Conservation (phyloP, 2,113 vertebrate species). For the Pithys albifrons region DNA sequence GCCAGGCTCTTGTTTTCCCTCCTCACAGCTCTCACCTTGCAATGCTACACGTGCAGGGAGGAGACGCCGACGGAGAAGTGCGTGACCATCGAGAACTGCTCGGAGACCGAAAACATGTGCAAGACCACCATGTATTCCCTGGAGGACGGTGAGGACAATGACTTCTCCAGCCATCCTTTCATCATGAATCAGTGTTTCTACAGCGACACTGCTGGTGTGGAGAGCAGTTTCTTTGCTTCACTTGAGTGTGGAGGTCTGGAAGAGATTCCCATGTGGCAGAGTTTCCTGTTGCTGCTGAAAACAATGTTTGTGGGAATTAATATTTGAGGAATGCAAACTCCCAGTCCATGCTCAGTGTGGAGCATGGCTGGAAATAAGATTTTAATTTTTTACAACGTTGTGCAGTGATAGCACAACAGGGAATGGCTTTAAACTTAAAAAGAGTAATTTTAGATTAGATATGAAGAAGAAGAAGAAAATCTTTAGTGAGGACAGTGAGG, state of each 20-base stretch:
- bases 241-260: not conserved
- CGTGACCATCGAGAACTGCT: not conserved
- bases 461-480: not conserved
- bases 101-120: not conserved
- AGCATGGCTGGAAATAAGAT: not conserved
- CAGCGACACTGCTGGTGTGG: not conserved
- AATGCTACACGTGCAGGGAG: not conserved
- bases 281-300: not conserved
- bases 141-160: constrained; percentile 11
- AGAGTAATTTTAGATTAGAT: not conserved
- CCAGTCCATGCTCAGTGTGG: not conserved
- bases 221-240: not conserved
- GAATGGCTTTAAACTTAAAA: not conserved
- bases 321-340: not conserved
- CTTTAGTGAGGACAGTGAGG: not conserved
- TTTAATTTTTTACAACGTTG: not conserved
- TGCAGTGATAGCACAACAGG: not conserved
- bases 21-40: not conserved
- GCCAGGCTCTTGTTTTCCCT: not conserved
- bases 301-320: not conserved
- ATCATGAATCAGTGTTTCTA: not conserved
- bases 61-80: not conserved
- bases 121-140: constrained; percentile 45
- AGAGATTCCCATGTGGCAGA: rapidly evolving
- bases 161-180: not conserved